Conservation (phyloP, 2,797 vertebrate genomes). For the Atherinosoma microstoma region DNA sequence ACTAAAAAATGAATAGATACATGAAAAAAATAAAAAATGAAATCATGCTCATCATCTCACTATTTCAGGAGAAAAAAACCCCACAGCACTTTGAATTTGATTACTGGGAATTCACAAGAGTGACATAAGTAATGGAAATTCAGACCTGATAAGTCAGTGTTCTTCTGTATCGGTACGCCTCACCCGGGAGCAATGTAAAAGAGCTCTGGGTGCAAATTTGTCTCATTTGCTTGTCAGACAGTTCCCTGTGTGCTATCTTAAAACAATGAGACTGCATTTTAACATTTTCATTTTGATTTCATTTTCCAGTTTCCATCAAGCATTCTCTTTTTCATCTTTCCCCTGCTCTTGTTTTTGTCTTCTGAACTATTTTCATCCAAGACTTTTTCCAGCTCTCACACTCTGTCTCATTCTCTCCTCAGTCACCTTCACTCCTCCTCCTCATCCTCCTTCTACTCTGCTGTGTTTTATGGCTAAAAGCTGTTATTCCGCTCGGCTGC, state of each 20-base stretch:
- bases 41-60: background rate
- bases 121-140: background rate
- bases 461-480: slow-evolving; percentile 81
- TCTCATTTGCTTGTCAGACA: slow-evolving; percentile 45
- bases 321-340: slow-evolving; percentile 7
- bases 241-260: slow-evolving; percentile 41
- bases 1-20: background rate
- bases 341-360: slow-evolving; percentile 32
- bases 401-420: slow-evolving; percentile 55
- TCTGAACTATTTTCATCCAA: slow-evolving; percentile 60
- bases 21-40: slow-evolving; percentile 8
- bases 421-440: slow-evolving; percentile 77
- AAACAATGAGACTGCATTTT: slow-evolving; percentile 59
- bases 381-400: slow-evolving; percentile 50
- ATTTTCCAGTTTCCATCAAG: slow-evolving; percentile 25
- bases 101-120: slow-evolving; percentile 17
- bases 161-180: slow-evolving; percentile 29
- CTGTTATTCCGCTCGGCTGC: slow-evolving; percentile 84
- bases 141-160: slow-evolving; percentile 14
- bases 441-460: slow-evolving; percentile 62
- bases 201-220: slow-evolving; percentile 32
- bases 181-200: slow-evolving; percentile 42
- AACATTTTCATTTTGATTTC: slow-evolving; percentile 36
- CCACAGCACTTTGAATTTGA: slow-evolving; percentile 27
- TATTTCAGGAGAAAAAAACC: slow-evolving; percentile 5